Evolutionary conservation across 2,113 vertebrate genomes (phyloP).

Genomic region (Amphilophus citrinellus): DNA sequence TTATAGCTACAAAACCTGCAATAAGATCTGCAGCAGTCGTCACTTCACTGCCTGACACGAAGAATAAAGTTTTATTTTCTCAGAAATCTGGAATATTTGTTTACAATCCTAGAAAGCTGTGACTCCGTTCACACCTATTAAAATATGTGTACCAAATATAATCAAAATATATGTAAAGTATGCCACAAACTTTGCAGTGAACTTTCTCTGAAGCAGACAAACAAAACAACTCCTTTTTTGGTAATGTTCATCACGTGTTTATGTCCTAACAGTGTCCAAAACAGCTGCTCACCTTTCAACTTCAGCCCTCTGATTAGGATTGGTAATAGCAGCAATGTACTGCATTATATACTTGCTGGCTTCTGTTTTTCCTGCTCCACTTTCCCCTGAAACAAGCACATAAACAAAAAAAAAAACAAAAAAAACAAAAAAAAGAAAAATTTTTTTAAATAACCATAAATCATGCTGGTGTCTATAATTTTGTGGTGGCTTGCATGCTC

Average conservation of each 20-base stretch:
- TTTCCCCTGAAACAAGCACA: conserved; percentile 86
- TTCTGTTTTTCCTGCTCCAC: conserved; percentile 97
- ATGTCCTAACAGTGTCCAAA: neutral
- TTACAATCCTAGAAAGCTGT: neutral
- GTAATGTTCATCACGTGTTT: neutral
- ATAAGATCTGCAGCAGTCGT: neutral
- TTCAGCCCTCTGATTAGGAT: conserved; percentile 94
- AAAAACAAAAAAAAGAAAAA: neutral
- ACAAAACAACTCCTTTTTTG: neutral
- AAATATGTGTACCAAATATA: neutral
- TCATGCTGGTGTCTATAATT: neutral
- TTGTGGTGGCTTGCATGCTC: neutral
- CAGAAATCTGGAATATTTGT: neutral
- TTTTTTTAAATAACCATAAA: neutral
- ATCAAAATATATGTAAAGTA: neutral
- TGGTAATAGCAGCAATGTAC: conserved; percentile 98
- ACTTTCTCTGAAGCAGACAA: no score
- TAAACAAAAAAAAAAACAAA: neutral
- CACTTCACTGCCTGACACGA: neutral
- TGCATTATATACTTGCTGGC: conserved; percentile 99
- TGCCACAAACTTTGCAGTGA: neutral
- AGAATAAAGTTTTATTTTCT: neutral
- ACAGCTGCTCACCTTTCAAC: conserved; percentile 90
- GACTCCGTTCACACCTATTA: neutral
- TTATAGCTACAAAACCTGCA: neutral